Evolutionary conservation across 2,113 vertebrate genomes (phyloP).

Genomic region (Cygnus buccinator): DNA sequence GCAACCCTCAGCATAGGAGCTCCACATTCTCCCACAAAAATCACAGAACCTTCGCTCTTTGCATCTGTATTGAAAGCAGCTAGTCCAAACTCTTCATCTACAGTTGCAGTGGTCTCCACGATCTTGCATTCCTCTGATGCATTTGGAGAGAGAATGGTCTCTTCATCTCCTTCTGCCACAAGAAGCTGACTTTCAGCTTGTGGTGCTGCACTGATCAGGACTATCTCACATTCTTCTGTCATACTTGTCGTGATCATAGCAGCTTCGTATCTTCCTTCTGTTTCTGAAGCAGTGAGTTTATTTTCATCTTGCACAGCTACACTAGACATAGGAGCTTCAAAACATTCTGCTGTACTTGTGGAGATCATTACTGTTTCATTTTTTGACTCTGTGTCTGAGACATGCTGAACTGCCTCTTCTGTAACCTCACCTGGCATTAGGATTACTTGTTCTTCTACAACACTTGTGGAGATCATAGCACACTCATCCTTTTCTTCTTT

Average conservation of each 20-base stretch:
- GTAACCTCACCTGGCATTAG: constrained; percentile 18
- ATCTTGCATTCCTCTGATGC: constrained; percentile 54
- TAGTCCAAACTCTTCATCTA: neutral
- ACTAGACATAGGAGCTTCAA: constrained; percentile 72
- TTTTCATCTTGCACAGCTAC: constrained; percentile 23
- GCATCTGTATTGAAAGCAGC: neutral
- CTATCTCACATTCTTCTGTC: constrained; percentile 71
- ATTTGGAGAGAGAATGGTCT: constrained; percentile 58
- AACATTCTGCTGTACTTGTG: constrained; percentile 77
- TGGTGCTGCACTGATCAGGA: constrained; percentile 38
- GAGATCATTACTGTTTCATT: constrained; percentile 71
- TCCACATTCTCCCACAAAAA: constrained; percentile 20
- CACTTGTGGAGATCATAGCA: constrained; percentile 80
- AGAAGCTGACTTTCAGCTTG: constrained; percentile 35
- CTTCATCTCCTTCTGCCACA: constrained; percentile 14
- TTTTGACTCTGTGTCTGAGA: constrained; percentile 16
- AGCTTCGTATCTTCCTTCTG: constrained; percentile 53
- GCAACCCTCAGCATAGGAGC: constrained; percentile 39
- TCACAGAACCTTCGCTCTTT: neutral
- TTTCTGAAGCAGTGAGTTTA: neutral
- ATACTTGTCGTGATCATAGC: constrained; percentile 74
- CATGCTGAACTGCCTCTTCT: neutral
- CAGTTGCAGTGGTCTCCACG: neutral
- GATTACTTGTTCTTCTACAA: constrained; percentile 71
- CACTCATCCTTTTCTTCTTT: constrained; percentile 81